A percentile compares a stretch with the other conserved stretches of the same genome.
Evolutionary conservation across 1,140 invertebrate genomes (phyloP).

Genomic region (Oreohelix idahoensis): DNA sequence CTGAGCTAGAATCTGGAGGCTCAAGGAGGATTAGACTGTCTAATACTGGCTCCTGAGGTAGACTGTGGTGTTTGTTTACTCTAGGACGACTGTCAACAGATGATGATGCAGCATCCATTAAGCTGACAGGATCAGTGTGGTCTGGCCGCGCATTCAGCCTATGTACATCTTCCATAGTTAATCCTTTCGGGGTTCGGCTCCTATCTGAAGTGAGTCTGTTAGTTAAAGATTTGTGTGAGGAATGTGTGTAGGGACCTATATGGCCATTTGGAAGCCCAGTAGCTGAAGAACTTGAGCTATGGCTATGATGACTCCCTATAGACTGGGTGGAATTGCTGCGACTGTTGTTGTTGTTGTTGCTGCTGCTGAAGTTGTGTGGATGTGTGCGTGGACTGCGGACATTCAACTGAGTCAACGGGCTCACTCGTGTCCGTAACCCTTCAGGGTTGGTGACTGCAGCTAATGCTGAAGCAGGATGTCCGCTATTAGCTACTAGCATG

Average conservation of each 20-base stretch:
- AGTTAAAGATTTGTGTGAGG: conserved; percentile 17
- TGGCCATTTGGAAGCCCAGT: conserved; percentile 27
- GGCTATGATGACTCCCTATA: conserved; percentile 50
- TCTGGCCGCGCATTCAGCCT: conserved; percentile 86
- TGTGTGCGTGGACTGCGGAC: conserved; percentile 36
- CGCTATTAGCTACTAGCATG: conserved; percentile 20
- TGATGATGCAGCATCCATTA: conserved; percentile 90
- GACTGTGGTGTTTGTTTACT: conserved; percentile 75
- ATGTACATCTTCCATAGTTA: conserved; percentile 94
- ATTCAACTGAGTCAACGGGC: conserved; percentile 46
- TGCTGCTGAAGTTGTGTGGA: conserved; percentile 30
- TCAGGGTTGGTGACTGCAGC: conserved; percentile 36
- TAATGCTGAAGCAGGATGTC: conserved; percentile 44
- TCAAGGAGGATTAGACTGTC: conserved; percentile 69
- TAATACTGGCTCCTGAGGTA: conserved; percentile 74
- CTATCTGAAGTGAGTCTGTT: conserved; percentile 34
- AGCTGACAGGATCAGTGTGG: conserved; percentile 88
- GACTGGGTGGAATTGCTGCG: conserved; percentile 47
- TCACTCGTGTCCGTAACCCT: conserved; percentile 22
- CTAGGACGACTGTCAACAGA: conserved; percentile 77
- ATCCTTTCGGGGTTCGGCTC: conserved; percentile 76
- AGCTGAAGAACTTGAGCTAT: conserved; percentile 48
- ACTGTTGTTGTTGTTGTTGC: conserved; percentile 27
- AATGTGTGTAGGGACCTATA: conserved; percentile 2
- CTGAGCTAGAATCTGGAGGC: conserved; percentile 82